Evolutionary conservation across 1,140 invertebrate species (phyloP), one percentile per base, ranked within the genome.

Genomic region (Akabosia matsudoensis): DNA sequence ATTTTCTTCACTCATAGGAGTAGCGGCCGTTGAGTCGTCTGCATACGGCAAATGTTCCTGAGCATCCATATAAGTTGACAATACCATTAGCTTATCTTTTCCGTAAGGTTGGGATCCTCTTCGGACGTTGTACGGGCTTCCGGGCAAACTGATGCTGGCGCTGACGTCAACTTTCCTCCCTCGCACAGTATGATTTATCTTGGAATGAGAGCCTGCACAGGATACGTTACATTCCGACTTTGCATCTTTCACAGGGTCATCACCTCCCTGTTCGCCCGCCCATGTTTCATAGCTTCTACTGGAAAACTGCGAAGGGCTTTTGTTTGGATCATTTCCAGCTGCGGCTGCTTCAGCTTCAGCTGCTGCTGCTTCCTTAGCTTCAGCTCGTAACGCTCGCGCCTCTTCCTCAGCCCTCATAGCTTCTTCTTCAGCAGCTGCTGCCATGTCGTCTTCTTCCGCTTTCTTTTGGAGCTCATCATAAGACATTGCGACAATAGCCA

Each of bases 401-500:
- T 92, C 90, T 86, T 93, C 92, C 0, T 92, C 92, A 90, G 93
- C 91, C 91, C 92, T 90, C 82, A 95, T 90, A 74, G 93, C 93
- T 88, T 95, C 92, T 85, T 95, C 93, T 86, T 96, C 94, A 45
- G 92, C 93, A 74, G 92, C 91, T 2, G 83, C 84, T 26, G 85
- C 87, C 73, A 86, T 85, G 85, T 97, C 95, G 85, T 98, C 96
- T 85, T 97, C 95, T 86, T 97, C 93, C 24, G 96, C 96, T 87
- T 97, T 97, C 89, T 97, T 97, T 87, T 98, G 96, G 84, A 98
- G 89, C 85, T 98, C 96, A 85, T 98, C 95, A 86, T 99, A 98
- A 22, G 96, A 97, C 96, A 99, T 98, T 82, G 97, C 96, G 85
- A 98, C 97, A 87, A 98, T 98, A 85, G 97, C 97, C 88, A 99